Base-by-base conservation (phyloP, 2,888 invertebrate species). In the Platypus cylindrus region DNA sequence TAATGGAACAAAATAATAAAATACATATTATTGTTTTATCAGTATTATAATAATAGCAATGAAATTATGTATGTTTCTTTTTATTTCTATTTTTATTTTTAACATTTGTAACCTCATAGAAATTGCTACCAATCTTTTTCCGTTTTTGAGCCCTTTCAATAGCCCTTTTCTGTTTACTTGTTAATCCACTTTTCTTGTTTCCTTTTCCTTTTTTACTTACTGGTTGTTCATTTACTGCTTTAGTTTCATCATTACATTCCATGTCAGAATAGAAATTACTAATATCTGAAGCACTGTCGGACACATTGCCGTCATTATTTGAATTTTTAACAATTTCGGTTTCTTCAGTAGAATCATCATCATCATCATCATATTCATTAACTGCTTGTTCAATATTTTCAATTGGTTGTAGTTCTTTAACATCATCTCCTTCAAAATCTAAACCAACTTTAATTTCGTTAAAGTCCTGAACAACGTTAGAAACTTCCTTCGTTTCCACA, bases 41-140 rank as follows among this genome's bases (percentile, higher is more conserved):
- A 14, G 12, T 14, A 5, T 13, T 32, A 24, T 26, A n/a, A n/a
- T n/a, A n/a, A n/a, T n/a, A n/a, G n/a, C 5, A 11, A 34, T n/a
- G n/a, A n/a, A n/a, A n/a, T n/a, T n/a, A n/a, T n/a, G n/a, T n/a
- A n/a, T n/a, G 2, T 48, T 62, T 70, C 49, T 73, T 81, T 55
- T 76, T 78, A 55, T 73, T 73, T 44, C 81, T 74, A 63, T 84
- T 86, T 47, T 78, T 75, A 60, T 89, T 89, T 59, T 89, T 89
- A 33, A 89, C 89, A 67, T 90, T 89, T 7, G 81, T 70, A 17
- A 80, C 75, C 70, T 86, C 86, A 60, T 89, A 89, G 57, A 89
- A 89, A 62, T 89, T 83, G 58, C 82, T 85, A 48, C 89, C 89
- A 39, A 83, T 75, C 55, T 84, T 87, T 56, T 78, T 83, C 8